phyloP scores from a whole-genome alignment of 2,113 vertebrate species.

The Scophthalmus maximus region DNA sequence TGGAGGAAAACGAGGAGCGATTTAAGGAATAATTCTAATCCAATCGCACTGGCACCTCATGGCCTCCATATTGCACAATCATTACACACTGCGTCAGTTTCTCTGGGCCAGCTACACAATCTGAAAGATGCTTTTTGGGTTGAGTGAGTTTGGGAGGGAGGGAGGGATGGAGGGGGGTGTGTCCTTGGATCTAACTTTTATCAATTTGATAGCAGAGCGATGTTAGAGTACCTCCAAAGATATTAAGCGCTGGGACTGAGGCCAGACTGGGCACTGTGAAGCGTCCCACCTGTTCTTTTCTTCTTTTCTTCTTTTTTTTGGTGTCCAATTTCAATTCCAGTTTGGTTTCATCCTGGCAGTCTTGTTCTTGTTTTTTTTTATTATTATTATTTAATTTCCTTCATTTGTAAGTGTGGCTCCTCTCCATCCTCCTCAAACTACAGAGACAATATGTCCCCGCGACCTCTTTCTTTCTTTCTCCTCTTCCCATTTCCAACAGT shows the following conservation, averaged over 20 bases:
- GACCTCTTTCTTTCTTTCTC: not conserved
- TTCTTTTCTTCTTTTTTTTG: slow-evolving; percentile 5
- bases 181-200: slow-evolving; percentile 51
- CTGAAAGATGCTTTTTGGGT: slow-evolving; percentile 28
- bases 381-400: slow-evolving; percentile 12
- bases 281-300: not conserved
- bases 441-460: slow-evolving; percentile 46
- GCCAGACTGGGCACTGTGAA: slow-evolving; percentile 12
- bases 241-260: slow-evolving; percentile 19
- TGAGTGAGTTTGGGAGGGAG: slow-evolving; percentile 26
- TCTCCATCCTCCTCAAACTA: slow-evolving; percentile 21
- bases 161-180: not conserved
- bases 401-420: slow-evolving; percentile 24
- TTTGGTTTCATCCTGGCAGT: not conserved
- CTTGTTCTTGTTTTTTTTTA: not conserved
- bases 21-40: not conserved
- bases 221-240: slow-evolving; percentile 23
- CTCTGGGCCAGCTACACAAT: slow-evolving; percentile 30
- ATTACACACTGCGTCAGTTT: slow-evolving; percentile 25
- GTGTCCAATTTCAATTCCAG: not conserved
- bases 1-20: too few species aligned
- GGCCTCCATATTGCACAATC: too few species aligned
- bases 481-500: not conserved
- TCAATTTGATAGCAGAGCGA: slow-evolving; percentile 39
- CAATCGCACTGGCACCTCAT: too few species aligned